A percentile compares a stretch with the other conserved stretches of the same genome.
phyloP scores from a whole-genome alignment of 2,888 invertebrate genomes.

The Brenthis ino region DNA sequence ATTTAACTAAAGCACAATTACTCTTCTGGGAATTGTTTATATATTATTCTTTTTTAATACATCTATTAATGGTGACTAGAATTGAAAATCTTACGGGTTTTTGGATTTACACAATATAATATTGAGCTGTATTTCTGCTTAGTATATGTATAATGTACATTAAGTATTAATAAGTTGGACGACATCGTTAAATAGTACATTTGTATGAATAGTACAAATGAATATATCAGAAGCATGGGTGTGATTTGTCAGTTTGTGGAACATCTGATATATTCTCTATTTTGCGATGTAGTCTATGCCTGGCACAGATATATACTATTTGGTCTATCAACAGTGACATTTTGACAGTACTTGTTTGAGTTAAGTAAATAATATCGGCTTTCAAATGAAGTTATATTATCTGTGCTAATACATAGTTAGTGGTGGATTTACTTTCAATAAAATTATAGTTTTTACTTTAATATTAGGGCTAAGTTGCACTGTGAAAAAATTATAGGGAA shows the following conservation, averaged over 20 bases:
- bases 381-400: not conserved
- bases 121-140: slow-evolving; percentile 17
- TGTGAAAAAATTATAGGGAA: too few species aligned
- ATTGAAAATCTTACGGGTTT: not conserved
- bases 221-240: not conserved
- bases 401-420: slow-evolving; percentile 8
- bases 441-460: not conserved
- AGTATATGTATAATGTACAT: not conserved
- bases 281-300: not conserved
- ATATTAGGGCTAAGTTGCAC: too few species aligned
- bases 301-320: slow-evolving; percentile 1
- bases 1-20: too few species aligned
- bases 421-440: slow-evolving; percentile 7
- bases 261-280: slow-evolving; percentile 1
- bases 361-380: too few species aligned
- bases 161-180: not conserved
- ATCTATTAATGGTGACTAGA: too few species aligned
- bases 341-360: too few species aligned
- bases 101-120: not conserved
- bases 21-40: too few species aligned
- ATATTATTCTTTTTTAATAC: too few species aligned
- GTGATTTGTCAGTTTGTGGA: not conserved
- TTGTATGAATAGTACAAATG: not conserved
- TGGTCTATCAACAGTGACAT: too few species aligned
- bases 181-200: slow-evolving; percentile 11